Base-by-base conservation (phyloP, 2,113 vertebrate species). In the Peromyscus californicus region DNA sequence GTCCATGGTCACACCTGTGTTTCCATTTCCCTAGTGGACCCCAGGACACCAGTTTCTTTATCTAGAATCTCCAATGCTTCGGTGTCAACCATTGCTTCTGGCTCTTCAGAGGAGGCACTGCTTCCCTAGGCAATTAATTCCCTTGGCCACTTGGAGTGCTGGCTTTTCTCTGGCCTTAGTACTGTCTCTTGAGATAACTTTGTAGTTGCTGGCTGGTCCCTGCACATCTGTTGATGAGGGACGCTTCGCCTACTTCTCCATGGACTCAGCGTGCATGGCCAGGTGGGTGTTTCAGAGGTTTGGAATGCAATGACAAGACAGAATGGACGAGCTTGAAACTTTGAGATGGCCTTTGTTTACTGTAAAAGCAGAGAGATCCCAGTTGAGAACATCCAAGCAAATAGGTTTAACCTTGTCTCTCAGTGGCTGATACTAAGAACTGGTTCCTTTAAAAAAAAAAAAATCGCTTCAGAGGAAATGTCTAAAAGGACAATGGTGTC, bases 361-460 rank as follows among this genome's bases (percentile, higher is more conserved):
- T 31, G 76, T 59, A 11, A 94, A 87, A 72, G 11, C 12, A 48
- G 36, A 61, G 83, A 67, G 67, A 2, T 89, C 24, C 70, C 42
- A 0, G 39, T 67, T 76, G 45, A 72, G 82, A 93, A 54, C n/a
- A 83, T 76, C 59, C 29, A 3, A 69, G 21, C 36, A 61, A 91
- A 61, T 4, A 93, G n/a, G 19, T 75, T n/a, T 86, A 78, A 45
- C 36, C 85, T 93, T 76, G 88, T 51, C 36, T 87, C 45, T 93
- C 48, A 8, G 9, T 82, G n/a, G n/a, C 16, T 84, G 42, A n/a
- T 89, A 67, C 63, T 93, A 11, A 13, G 93, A 65, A 21, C n/a
- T 57, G 90, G 8, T 24, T 94, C 10, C 42, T 67, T 96, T 51
- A n/a, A 48, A 48, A 48, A 78, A 59, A 78, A 79, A 51, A 74